These are phyloP conservation scores for Diacarnus erythraeanus DNA, from an alignment of 37 sponge, comb jelly and placozoan genomes.

Conservation along the genomic window DNA sequence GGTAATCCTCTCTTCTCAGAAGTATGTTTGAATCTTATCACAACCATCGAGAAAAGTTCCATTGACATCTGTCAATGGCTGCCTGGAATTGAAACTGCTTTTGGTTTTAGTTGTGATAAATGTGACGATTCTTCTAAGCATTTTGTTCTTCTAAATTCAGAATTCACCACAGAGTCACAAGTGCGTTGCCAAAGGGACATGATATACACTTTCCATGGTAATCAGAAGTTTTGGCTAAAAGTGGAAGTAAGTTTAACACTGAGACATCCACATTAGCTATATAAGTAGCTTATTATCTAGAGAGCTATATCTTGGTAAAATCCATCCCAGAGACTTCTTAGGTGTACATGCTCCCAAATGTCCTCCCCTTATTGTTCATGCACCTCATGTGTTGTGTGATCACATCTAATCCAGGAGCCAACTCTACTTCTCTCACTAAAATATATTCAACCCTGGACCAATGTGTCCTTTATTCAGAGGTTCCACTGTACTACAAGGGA, in stretches of 20 bases:
- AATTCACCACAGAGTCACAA: background rate
- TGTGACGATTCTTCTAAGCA: background rate
- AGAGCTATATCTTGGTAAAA: too few species aligned
- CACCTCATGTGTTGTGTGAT: too few species aligned
- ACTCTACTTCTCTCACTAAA: too few species aligned
- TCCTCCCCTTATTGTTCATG: too few species aligned
- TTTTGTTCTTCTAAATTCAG: background rate
- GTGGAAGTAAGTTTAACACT: too few species aligned
- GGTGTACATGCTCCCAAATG: too few species aligned
- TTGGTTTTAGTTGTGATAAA: conserved; percentile 1
- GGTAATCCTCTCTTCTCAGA: background rate
- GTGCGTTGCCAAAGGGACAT: background rate
- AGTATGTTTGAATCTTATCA: conserved; percentile 2
- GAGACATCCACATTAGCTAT: too few species aligned
- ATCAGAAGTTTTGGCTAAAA: conserved; percentile 10
- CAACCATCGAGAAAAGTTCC: background rate
- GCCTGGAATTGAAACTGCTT: background rate
- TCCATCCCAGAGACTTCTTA: too few species aligned
- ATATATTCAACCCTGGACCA: background rate
- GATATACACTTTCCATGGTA: background rate
- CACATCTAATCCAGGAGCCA: too few species aligned
- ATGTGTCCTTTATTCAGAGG: too few species aligned
- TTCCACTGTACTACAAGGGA: too few species aligned
- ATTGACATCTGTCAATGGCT: background rate
- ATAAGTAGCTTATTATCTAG: background rate